These are phyloP conservation scores for Brachylomia viminalis DNA, from an alignment of 2,888 invertebrate genomes.

Conservation along the genomic window DNA sequence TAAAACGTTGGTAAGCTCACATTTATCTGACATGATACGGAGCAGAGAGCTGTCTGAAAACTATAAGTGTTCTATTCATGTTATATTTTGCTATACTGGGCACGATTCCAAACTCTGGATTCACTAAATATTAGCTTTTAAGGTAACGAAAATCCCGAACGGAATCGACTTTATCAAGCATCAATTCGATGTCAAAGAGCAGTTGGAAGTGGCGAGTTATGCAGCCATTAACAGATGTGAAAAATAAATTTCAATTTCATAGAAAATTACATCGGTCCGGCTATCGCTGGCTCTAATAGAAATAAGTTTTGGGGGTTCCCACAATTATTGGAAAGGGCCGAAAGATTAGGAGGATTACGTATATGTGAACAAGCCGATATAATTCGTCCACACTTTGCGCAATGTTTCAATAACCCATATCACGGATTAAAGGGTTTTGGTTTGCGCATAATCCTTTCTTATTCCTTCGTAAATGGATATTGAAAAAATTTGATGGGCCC, in stretches of 20 bases:
- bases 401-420: conserved; percentile 86
- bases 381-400: conserved; percentile 79
- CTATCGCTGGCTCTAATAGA: conserved; percentile 60
- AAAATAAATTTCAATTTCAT: conserved; percentile 63
- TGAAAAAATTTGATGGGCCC: conserved; percentile 87
- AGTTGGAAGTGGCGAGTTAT: conserved; percentile 41
- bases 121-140: conserved; percentile 57
- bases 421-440: conserved; percentile 85
- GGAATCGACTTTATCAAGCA: conserved; percentile 50
- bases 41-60: conserved; percentile 46
- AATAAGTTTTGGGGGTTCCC: conserved; percentile 67
- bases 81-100: conserved; percentile 47
- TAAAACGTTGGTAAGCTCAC: conserved; percentile 27
- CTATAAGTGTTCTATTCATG: conserved; percentile 59
- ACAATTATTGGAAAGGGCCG: conserved; percentile 71
- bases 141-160: conserved; percentile 34
- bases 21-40: conserved; percentile 45
- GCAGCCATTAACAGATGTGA: conserved; percentile 46
- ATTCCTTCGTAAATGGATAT: conserved; percentile 88
- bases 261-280: conserved; percentile 50
- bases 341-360: conserved; percentile 70
- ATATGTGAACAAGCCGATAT: conserved; percentile 73
- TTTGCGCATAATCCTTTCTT: conserved; percentile 87
- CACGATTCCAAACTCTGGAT: conserved; percentile 46
- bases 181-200: conserved; percentile 60